Evolutionary conservation across 30 jellyfish, hydroid and myxozoan species (phyloP), one percentile per base, ranked within the genome.

Genomic region (Catostylus mosaicus): DNA sequence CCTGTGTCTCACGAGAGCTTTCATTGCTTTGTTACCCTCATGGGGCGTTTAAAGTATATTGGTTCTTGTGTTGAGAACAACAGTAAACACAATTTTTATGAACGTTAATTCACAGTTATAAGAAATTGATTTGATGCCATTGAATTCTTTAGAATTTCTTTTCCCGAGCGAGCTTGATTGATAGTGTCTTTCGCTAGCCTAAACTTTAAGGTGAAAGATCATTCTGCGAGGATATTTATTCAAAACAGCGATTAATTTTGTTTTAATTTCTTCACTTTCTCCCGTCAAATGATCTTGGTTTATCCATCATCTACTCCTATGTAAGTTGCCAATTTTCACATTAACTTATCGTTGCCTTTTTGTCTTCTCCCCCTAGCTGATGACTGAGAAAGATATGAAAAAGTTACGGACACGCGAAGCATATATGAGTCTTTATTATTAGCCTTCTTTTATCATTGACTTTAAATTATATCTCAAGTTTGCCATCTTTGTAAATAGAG

Each of bases 381-480:
- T 86, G 86, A 78, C 84, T 9, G 98, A 92, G 7, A 86, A 86
- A 75, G 98, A 92, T 56, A 62, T 92, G 80, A 92, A 92, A 81
- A 92, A 85, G 63, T 48, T 79, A 47, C 54, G 93, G 61, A 73
- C 75, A 14, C 84, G 93, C 10, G 98, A 92, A 67, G 96, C 98
- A 12, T 92, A 92, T 67, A 77, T 92, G 95, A 92, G 98, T 63
- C 88, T 92, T 33, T 92, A 92, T 67, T 92, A 86, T 71, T 70
- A 60, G 56, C 26, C 45, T 40, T 73, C 8, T 65, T 16, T 27
- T 30, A 51, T 30, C 9, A 7, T 65, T 29, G 30, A 65, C 9
- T 30, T 65, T 19, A 33, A 43, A 26, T 65, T 26, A 32, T 26
- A 26, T 33, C 20, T 22, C 38, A 31, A n/a, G 26, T 1, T 10